These are phyloP conservation scores for Pampusana beccarii DNA, from an alignment of 2,113 vertebrate genomes.

Conservation along the genomic window DNA sequence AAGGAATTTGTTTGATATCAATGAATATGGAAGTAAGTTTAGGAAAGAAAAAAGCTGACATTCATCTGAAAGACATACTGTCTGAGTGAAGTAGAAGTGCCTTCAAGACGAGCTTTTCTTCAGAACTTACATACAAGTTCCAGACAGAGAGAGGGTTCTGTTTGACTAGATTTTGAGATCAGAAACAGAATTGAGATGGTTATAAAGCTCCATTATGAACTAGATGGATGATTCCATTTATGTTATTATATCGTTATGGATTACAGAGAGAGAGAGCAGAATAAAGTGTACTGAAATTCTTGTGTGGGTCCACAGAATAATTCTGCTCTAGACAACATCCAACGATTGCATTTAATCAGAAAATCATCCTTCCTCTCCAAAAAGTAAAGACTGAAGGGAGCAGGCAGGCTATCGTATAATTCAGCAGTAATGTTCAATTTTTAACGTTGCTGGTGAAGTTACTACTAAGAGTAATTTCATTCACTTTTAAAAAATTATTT, in stretches of 20 bases:
- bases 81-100: background rate
- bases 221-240: background rate
- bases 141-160: conserved; percentile 45
- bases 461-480: background rate
- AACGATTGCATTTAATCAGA: background rate
- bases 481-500: background rate
- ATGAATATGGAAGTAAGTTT: background rate
- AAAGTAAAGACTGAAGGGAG: background rate
- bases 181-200: background rate
- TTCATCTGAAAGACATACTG: background rate
- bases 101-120: background rate
- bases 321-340: background rate
- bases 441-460: background rate
- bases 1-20: background rate
- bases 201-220: background rate
- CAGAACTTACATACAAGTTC: background rate
- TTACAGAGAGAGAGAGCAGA: background rate
- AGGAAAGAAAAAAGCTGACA: background rate
- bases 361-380: background rate
- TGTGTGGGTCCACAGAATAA: background rate
- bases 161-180: conserved; percentile 10
- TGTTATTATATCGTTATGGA: background rate
- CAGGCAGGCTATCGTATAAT: fast-evolving
- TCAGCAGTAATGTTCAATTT: background rate
- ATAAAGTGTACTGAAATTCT: background rate